Conservation (phyloP, 1,140 invertebrate genomes). For the Anadara kagoshimensis region DNA sequence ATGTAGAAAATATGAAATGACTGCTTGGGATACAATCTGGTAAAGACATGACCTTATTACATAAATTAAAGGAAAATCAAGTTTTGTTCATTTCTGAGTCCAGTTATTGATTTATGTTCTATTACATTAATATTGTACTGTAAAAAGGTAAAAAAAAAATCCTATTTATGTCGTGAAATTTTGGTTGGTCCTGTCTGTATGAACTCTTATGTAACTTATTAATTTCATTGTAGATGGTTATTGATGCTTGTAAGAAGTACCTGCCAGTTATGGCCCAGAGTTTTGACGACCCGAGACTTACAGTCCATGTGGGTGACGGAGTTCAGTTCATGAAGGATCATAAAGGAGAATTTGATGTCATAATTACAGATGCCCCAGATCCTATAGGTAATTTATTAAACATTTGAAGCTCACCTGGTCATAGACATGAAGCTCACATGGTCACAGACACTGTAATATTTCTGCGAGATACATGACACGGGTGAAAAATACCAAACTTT, state of each 20-base stretch:
- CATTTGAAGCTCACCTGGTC: not conserved
- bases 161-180: too few relatives aligned
- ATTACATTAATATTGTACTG: too few relatives aligned
- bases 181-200: too few relatives aligned
- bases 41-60: too few relatives aligned
- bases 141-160: too few relatives aligned
- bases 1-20: too few relatives aligned
- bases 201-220: not conserved
- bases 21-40: too few relatives aligned
- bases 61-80: too few relatives aligned
- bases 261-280: slow-evolving; percentile 93
- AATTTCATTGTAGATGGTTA: slow-evolving; percentile 78
- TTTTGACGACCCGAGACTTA: slow-evolving; percentile 88
- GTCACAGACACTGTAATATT: not conserved
- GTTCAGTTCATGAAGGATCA: slow-evolving; percentile 95
- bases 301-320: slow-evolving; percentile 91
- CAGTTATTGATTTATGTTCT: too few relatives aligned
- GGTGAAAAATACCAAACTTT: too few relatives aligned
- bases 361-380: slow-evolving; percentile 98
- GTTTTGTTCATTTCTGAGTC: too few relatives aligned
- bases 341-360: slow-evolving; percentile 92
- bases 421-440: not conserved
- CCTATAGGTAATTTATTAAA: slow-evolving; percentile 82
- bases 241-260: slow-evolving; percentile 91
- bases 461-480: not conserved